These are phyloP conservation scores for Mimumesa dahlbomi DNA, from an alignment of 2,888 invertebrate species.

Conservation along the genomic window DNA sequence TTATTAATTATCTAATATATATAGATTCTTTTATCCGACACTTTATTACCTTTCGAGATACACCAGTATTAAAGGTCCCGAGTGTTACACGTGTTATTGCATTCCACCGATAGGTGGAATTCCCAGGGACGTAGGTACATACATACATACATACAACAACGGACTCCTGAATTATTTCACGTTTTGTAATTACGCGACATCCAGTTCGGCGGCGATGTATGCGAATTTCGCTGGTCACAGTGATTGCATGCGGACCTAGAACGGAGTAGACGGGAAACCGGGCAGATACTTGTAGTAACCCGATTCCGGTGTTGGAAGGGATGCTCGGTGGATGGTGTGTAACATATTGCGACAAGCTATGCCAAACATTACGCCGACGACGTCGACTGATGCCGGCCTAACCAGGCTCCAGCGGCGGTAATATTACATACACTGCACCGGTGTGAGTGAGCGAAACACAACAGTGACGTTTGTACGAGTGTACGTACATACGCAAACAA, in stretches of 20 bases:
- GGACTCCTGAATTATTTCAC: slow-evolving; percentile 55
- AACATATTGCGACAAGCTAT: slow-evolving; percentile 79
- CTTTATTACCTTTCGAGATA: too few species aligned
- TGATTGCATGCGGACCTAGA: slow-evolving; percentile 49
- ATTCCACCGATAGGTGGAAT: too few species aligned
- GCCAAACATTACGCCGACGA: slow-evolving; percentile 77
- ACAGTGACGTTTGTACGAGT: slow-evolving; percentile 34
- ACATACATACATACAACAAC: too few species aligned
- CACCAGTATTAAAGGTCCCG: too few species aligned
- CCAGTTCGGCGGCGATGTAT: slow-evolving; percentile 40
- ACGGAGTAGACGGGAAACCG: slow-evolving; percentile 33
- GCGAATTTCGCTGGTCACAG: slow-evolving; percentile 54
- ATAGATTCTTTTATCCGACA: too few species aligned
- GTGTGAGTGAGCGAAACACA: background rate
- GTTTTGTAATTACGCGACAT: slow-evolving; percentile 54
- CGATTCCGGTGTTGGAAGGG: slow-evolving; percentile 55
- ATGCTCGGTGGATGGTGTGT: slow-evolving; percentile 58
- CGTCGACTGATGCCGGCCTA: slow-evolving; percentile 73
- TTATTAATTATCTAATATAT: too few species aligned
- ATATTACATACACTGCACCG: slow-evolving; percentile 16
- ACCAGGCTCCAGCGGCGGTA: slow-evolving; percentile 63
- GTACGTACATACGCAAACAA: slow-evolving; percentile 36
- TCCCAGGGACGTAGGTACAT: too few species aligned
- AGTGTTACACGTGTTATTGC: too few species aligned
- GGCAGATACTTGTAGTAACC: slow-evolving; percentile 57